Evolutionary conservation across 2,888 invertebrate genomes (phyloP).

Genomic region (Spodoptera littoralis): DNA sequence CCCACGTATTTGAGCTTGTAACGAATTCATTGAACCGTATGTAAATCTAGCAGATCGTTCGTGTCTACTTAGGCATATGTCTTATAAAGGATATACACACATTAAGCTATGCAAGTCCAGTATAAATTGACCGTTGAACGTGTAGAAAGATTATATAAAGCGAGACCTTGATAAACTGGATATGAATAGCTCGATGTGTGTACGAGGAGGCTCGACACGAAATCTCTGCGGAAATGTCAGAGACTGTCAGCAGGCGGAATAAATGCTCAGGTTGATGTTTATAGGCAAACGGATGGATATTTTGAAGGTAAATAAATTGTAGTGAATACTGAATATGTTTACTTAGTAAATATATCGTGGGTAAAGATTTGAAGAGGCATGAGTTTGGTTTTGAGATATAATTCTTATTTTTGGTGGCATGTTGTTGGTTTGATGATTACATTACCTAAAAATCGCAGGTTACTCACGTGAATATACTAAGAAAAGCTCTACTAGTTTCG

Average conservation of each 20-base stretch:
- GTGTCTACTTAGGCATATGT: constrained; percentile 55
- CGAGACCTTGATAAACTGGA: too few relatives aligned
- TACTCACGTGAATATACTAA: too few relatives aligned
- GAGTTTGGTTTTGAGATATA: constrained; percentile 3
- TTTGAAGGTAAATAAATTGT: constrained; percentile 40
- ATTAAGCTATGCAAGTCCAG: too few relatives aligned
- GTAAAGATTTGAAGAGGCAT: constrained; percentile 4
- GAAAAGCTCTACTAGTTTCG: too few relatives aligned
- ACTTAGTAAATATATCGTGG: constrained; percentile 15
- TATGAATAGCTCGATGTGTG: not conserved
- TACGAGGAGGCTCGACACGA: constrained; percentile 32
- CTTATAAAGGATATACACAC: constrained; percentile 24
- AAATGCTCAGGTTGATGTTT: constrained; percentile 40
- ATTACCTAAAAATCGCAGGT: too few relatives aligned
- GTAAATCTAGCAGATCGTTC: constrained; percentile 69
- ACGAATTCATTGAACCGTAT: constrained; percentile 63
- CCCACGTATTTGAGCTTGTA: constrained; percentile 47
- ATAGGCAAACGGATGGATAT: constrained; percentile 31
- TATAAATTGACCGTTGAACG: too few relatives aligned
- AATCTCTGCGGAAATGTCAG: constrained; percentile 35
- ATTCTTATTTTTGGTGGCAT: too few relatives aligned
- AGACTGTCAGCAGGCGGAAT: constrained; percentile 41
- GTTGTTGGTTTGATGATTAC: too few relatives aligned
- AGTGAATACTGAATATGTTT: constrained; percentile 10
- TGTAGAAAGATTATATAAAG: too few relatives aligned